Conservation (phyloP, 2,888 invertebrate genomes). For the Acanthococcus lagerstroemiae region DNA sequence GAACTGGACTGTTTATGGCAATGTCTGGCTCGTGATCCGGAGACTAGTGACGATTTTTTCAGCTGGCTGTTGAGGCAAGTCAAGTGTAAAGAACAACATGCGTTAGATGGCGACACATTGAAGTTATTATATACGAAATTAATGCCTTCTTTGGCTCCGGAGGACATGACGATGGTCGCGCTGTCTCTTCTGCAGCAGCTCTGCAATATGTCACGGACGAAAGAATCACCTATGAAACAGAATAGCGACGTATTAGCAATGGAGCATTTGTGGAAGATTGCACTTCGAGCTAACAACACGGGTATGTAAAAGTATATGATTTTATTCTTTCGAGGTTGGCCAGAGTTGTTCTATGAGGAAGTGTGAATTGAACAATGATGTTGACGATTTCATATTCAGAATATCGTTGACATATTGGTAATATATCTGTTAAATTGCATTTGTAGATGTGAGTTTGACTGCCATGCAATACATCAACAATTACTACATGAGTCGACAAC, state of each 20-base stretch:
- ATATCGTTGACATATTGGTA: not conserved
- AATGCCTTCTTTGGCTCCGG: conserved; percentile 76
- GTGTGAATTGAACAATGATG: not conserved
- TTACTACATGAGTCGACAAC: conserved; percentile 84
- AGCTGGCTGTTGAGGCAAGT: conserved; percentile 88
- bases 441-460: conserved; percentile 64
- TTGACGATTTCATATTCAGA: not conserved
- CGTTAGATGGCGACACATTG: conserved; percentile 74
- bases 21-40: conserved; percentile 72
- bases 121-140: conserved; percentile 80
- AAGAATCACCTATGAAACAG: conserved; percentile 28
- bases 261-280: conserved; percentile 91
- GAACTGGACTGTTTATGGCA: conserved; percentile 89
- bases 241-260: conserved; percentile 50
- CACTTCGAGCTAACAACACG: conserved; percentile 77
- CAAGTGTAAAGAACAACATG: conserved; percentile 78
- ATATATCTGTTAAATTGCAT: not conserved
- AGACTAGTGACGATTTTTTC: conserved; percentile 84
- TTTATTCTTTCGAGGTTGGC: not conserved
- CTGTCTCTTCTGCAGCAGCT: conserved; percentile 83
- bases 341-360: not conserved
- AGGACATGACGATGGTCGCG: conserved; percentile 84
- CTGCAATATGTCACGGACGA: conserved; percentile 66
- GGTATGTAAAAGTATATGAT: conserved; percentile 42
- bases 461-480: conserved; percentile 89